phyloP scores from a whole-genome alignment of 2,797 vertebrate species.

The Toxotes lorentzi region DNA sequence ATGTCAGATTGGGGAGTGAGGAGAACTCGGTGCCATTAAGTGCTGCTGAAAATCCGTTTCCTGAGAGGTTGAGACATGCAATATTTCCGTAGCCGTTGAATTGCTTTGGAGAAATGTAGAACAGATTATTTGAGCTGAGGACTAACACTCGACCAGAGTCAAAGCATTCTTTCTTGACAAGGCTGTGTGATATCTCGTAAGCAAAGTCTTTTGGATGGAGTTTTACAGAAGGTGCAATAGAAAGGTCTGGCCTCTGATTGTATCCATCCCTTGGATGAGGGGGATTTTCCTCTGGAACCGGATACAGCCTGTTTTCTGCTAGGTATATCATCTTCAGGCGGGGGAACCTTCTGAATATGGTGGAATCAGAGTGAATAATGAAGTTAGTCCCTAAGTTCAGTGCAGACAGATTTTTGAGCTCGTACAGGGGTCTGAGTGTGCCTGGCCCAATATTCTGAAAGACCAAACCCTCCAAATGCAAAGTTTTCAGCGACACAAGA shows the following conservation, averaged over 20 bases:
- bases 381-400: constrained; percentile 94
- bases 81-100: constrained; percentile 83
- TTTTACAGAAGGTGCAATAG: constrained; percentile 38
- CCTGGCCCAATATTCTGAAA: constrained; percentile 84
- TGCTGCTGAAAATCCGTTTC: constrained; percentile 85
- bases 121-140: constrained; percentile 88
- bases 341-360: constrained; percentile 78
- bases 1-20: constrained; percentile 80
- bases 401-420: constrained; percentile 85
- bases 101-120: constrained; percentile 85
- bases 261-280: fast-evolving
- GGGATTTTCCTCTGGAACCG: constrained; percentile 27
- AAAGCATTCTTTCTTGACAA: constrained; percentile 83
- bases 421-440: constrained; percentile 80
- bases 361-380: constrained; percentile 86
- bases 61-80: constrained; percentile 89
- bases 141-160: constrained; percentile 84
- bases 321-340: constrained; percentile 85
- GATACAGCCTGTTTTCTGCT: constrained; percentile 88
- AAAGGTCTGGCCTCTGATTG: constrained; percentile 29
- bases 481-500: constrained; percentile 82
- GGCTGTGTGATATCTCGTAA: constrained; percentile 59
- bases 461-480: constrained; percentile 89
- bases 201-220: constrained; percentile 3
- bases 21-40: constrained; percentile 86